Conservation (phyloP, 2,797 vertebrate species). For the Pipistrellus pygmaeus region DNA sequence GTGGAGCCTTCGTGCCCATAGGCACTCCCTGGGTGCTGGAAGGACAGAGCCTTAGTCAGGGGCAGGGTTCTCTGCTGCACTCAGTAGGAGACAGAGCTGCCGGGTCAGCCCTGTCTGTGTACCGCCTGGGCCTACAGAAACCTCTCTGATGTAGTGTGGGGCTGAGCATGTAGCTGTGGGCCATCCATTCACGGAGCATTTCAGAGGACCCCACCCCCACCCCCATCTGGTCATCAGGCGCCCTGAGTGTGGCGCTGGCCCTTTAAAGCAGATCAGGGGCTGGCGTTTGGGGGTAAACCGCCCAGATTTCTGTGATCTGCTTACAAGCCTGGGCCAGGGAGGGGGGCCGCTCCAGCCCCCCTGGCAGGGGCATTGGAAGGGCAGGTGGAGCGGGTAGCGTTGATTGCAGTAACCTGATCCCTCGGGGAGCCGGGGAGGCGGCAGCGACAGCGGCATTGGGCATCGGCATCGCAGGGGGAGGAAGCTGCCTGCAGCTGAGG, state of each 20-base stretch:
- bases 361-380: constrained; percentile 77
- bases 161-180: neutral
- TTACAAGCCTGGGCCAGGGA: constrained; percentile 55
- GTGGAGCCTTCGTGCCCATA: neutral
- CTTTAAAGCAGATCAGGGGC: constrained; percentile 76
- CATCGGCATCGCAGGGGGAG: neutral
- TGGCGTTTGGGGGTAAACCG: constrained; percentile 65
- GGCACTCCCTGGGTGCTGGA: neutral
- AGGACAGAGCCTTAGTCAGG: neutral
- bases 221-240: neutral
- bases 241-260: constrained; percentile 63
- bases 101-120: neutral
- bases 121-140: neutral
- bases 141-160: neutral
- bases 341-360: neutral
- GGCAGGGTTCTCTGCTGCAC: neutral
- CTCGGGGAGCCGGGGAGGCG: constrained; percentile 78
- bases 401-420: constrained; percentile 80
- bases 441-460: neutral
- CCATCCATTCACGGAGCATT: neutral
- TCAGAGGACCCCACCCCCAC: neutral
- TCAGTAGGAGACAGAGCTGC: neutral
- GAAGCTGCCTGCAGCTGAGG: constrained; percentile 80
- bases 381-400: constrained; percentile 72
- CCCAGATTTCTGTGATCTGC: constrained; percentile 75